Evolutionary conservation across 1,140 invertebrate genomes (phyloP).

Genomic region (Brachionus calyciflorus): DNA sequence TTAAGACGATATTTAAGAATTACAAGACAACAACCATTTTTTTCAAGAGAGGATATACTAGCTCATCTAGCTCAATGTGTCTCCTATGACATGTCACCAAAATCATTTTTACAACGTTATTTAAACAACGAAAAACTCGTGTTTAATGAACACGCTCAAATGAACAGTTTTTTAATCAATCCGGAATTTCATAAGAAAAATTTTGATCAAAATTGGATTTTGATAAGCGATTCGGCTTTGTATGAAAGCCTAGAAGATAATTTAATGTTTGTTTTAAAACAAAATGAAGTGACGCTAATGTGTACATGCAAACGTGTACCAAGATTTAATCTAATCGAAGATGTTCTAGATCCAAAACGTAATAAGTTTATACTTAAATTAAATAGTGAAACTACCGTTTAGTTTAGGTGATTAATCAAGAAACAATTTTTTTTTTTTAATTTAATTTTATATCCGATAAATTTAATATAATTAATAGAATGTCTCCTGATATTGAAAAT

Average conservation of each 20-base stretch:
- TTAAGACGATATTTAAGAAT: slow-evolving; percentile 92
- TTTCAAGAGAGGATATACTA: slow-evolving; percentile 85
- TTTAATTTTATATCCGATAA: neutral
- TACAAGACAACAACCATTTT: slow-evolving; percentile 87
- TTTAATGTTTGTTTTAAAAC: slow-evolving; percentile 46
- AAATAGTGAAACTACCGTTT: slow-evolving; percentile 94
- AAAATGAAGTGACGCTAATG: slow-evolving; percentile 40
- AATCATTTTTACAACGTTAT: slow-evolving; percentile 77
- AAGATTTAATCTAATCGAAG: slow-evolving; percentile 70
- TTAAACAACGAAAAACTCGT: slow-evolving; percentile 66
- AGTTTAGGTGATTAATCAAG: neutral
- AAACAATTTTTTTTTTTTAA: slow-evolving; percentile 11
- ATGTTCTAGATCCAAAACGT: slow-evolving; percentile 88
- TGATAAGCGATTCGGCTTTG: slow-evolving; percentile 14
- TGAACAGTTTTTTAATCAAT: neutral
- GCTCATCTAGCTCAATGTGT: slow-evolving; percentile 82
- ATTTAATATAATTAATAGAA: too few relatives aligned
- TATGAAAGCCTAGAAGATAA: slow-evolving; percentile 3
- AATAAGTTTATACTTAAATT: slow-evolving; percentile 90
- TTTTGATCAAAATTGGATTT: slow-evolving; percentile 44
- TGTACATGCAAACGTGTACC: slow-evolving; percentile 40
- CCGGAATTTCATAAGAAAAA: slow-evolving; percentile 33
- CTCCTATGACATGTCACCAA: slow-evolving; percentile 82
- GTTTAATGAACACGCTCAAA: slow-evolving; percentile 35
- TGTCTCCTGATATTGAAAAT: too few relatives aligned